These are phyloP conservation scores for Ateles fusciceps DNA, from an alignment of 2,797 vertebrate species.

Conservation along the genomic window DNA sequence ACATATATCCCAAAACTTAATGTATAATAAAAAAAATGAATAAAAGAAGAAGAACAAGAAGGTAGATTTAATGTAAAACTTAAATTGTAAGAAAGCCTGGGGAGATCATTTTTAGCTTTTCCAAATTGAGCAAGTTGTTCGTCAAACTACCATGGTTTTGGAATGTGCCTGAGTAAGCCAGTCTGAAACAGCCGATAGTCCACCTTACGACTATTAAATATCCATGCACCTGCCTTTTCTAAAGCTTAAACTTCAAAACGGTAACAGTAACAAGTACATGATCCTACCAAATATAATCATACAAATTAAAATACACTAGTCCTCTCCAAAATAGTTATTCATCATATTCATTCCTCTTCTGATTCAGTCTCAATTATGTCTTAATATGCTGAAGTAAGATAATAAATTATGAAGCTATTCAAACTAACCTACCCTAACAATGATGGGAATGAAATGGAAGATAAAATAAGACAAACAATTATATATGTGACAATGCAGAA, in stretches of 20 bases:
- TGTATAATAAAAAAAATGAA: too few relatives aligned
- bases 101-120: neutral
- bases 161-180: neutral
- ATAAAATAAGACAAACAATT: neutral
- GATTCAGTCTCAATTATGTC: neutral
- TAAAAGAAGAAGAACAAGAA: neutral
- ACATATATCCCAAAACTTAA: too few relatives aligned
- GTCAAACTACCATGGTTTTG: neutral
- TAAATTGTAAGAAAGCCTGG: neutral
- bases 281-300: neutral
- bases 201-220: neutral
- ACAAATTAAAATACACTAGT: neutral
- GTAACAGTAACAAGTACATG: neutral
- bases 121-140: neutral
- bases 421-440: neutral
- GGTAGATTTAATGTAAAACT: neutral
- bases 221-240: neutral
- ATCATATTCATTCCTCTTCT: neutral
- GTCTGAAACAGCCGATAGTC: neutral
- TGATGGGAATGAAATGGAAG: too few relatives aligned
- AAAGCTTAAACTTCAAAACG: neutral
- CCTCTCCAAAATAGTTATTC: neutral
- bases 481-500: neutral
- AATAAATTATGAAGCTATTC: neutral
- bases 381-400: neutral